Evolutionary conservation across 2,888 invertebrate genomes (phyloP).

Genomic region (Copidosoma aretas): DNA sequence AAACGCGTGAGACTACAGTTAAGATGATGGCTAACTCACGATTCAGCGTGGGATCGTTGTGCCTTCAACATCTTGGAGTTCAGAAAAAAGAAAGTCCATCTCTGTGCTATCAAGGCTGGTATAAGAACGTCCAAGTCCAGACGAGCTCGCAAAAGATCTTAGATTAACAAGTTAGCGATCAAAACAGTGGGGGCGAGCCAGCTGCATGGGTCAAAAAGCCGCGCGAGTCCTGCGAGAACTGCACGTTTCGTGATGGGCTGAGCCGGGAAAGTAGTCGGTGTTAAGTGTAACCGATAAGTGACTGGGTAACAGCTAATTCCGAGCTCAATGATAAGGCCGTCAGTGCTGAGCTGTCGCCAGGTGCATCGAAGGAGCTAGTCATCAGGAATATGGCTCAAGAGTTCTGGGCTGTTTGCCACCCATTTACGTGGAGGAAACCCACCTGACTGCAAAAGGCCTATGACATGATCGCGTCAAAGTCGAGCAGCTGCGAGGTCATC

Average conservation of each 20-base stretch:
- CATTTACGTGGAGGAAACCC: slow-evolving; percentile 6
- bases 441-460: not conserved
- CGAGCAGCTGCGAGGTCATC: not conserved
- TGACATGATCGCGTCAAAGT: slow-evolving; percentile 1
- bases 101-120: not conserved
- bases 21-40: not conserved
- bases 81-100: not conserved
- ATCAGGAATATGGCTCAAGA: not conserved
- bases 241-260: not conserved
- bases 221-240: not conserved
- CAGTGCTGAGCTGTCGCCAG: not conserved
- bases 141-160: slow-evolving; percentile 13
- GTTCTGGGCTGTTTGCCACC: slow-evolving; percentile 1
- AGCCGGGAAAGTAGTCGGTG: not conserved
- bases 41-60: slow-evolving; percentile 6
- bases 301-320: slow-evolving; percentile 8
- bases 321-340: slow-evolving; percentile 4
- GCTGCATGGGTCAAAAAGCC: slow-evolving; percentile 17
- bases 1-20: slow-evolving; percentile 4
- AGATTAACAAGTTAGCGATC: slow-evolving; percentile 2
- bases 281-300: not conserved
- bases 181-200: slow-evolving; percentile 9
- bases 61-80: not conserved
- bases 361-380: not conserved
- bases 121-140: slow-evolving; percentile 10